phyloP scores from a whole-genome alignment of 2,113 vertebrate species.

The Alethe diademata region DNA sequence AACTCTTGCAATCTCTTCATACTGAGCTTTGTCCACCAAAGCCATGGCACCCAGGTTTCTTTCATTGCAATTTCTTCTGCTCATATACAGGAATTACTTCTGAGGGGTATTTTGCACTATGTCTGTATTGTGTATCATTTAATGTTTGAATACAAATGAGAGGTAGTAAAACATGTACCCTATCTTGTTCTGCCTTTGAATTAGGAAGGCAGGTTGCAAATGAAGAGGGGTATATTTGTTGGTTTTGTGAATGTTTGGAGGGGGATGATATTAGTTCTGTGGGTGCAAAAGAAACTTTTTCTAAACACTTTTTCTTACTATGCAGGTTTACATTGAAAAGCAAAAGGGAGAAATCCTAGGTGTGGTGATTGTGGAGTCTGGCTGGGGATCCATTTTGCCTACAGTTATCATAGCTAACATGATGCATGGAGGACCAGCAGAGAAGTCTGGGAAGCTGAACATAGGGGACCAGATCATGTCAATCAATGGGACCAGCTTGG shows the following conservation, averaged over 20 bases:
- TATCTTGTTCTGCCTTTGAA: background rate
- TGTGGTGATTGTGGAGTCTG: slow-evolving; percentile 95
- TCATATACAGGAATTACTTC: background rate
- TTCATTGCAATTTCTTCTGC: background rate
- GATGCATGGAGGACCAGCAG: slow-evolving; percentile 96
- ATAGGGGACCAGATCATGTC: slow-evolving; percentile 99
- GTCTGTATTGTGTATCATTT: background rate
- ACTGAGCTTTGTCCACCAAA: background rate
- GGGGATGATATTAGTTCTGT: background rate
- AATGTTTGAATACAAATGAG: background rate
- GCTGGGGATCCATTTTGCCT: slow-evolving; percentile 97
- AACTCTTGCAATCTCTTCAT: background rate
- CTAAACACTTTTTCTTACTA: background rate
- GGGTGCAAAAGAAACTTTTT: background rate
- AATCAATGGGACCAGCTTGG: slow-evolving; percentile 95
- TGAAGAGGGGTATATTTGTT: background rate
- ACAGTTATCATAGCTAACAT: slow-evolving; percentile 98
- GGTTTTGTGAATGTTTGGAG: background rate
- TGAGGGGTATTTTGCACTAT: background rate
- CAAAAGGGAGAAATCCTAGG: slow-evolving; percentile 96
- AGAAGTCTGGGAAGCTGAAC: slow-evolving; percentile 92
- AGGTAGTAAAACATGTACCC: background rate
- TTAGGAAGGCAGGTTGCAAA: background rate
- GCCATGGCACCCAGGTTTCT: background rate
- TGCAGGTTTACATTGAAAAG: slow-evolving; percentile 93